Conservation (phyloP, 2,888 invertebrate genomes). For the Blomia tropicalis region DNA sequence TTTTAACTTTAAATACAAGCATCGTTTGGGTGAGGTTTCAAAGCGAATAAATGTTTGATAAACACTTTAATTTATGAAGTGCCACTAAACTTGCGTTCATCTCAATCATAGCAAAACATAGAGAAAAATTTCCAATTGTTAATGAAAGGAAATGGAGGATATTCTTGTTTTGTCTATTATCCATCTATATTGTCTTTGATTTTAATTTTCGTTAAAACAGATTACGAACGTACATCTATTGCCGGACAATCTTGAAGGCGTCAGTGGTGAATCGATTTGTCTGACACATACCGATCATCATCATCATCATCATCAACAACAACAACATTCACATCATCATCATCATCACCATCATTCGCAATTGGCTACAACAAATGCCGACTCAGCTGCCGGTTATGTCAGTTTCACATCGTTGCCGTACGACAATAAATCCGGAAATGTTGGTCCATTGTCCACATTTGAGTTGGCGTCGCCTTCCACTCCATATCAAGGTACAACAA, state of each 20-base stretch:
- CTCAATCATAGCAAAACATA: too few species aligned
- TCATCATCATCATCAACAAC: background rate
- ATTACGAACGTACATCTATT: conserved; percentile 12
- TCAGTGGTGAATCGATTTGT: conserved; percentile 10
- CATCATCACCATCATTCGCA: background rate
- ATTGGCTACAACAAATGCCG: background rate
- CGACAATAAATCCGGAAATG: too few species aligned
- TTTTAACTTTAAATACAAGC: too few species aligned
- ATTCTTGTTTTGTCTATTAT: background rate
- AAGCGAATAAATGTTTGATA: too few species aligned
- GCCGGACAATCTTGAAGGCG: background rate
- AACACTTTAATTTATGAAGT: too few species aligned
- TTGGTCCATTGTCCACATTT: background rate
- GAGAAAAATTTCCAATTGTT: too few species aligned
- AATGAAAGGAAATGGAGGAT: too few species aligned
- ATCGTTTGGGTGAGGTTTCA: too few species aligned
- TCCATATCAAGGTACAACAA: background rate
- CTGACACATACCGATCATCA: background rate
- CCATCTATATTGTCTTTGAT: background rate
- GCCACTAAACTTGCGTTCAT: conserved; percentile 1
- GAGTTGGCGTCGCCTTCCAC: background rate
- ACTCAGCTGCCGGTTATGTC: background rate
- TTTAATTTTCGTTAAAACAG: background rate
- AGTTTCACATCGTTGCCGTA: background rate
- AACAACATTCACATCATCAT: background rate